Conservation (phyloP, 64 coral and sea anemone genomes). For the Exaiptasia diaphana region DNA sequence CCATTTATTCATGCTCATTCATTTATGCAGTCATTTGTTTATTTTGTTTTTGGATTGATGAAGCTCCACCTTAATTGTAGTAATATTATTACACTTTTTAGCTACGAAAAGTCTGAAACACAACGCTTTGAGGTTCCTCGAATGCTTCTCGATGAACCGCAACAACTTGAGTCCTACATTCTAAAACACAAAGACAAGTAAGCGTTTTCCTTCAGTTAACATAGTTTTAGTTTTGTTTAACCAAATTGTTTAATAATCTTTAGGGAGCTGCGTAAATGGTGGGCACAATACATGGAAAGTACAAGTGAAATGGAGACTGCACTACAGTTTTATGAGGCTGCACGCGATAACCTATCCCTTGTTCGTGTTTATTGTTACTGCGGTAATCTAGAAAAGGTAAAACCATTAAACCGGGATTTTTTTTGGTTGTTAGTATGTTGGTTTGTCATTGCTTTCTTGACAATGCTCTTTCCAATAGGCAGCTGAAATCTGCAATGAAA, state of each 20-base stretch:
- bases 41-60: too few relatives aligned
- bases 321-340: constrained; percentile 94
- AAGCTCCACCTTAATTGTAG: too few relatives aligned
- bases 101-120: constrained; percentile 95
- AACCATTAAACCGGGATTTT: too few relatives aligned
- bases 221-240: too few relatives aligned
- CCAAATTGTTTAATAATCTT: neutral
- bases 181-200: constrained; percentile 95
- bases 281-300: constrained; percentile 99
- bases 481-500: constrained; percentile 98
- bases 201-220: neutral
- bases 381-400: constrained; percentile 95
- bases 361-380: constrained; percentile 98
- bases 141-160: constrained; percentile 89
- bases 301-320: constrained; percentile 98
- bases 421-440: neutral
- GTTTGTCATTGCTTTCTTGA: too few relatives aligned
- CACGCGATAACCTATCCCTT: constrained; percentile 92
- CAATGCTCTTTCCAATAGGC: too few relatives aligned
- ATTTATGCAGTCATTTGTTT: too few relatives aligned
- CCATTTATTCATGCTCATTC: too few relatives aligned
- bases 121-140: constrained; percentile 97
- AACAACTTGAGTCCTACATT: constrained; percentile 89
- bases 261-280: constrained; percentile 94
- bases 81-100: too few relatives aligned